Evolutionary conservation across 2,113 vertebrate genomes (phyloP).

Genomic region (Erpornis zantholeuca): DNA sequence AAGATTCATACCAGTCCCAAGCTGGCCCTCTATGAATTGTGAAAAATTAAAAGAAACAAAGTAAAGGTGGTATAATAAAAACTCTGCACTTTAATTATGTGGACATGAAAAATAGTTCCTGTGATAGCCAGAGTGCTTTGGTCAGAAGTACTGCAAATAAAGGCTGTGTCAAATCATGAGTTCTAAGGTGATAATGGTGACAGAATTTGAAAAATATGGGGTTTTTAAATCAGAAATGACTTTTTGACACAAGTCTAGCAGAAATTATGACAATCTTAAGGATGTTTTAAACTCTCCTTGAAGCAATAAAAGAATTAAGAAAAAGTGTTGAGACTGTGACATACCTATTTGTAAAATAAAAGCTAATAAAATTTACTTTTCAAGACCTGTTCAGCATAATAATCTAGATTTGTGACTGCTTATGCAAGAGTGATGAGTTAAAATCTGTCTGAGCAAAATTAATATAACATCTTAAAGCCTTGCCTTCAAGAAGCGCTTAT

Average conservation of each 20-base stretch:
- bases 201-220: not conserved
- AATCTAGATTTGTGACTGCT: not conserved
- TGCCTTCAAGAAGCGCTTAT: not conserved
- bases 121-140: not conserved
- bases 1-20: not conserved
- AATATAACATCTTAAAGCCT: not conserved
- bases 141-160: not conserved
- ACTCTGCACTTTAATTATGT: not conserved
- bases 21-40: not conserved
- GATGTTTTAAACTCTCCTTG: not conserved
- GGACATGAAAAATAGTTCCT: not conserved
- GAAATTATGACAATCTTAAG: not conserved
- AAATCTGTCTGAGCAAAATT: not conserved
- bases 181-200: not conserved
- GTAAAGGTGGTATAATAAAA: not conserved
- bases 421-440: not conserved
- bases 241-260: not conserved
- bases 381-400: not conserved
- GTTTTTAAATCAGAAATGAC: not conserved
- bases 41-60: not conserved
- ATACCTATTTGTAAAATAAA: not conserved
- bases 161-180: not conserved
- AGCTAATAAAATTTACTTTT: not conserved
- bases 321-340: not conserved
- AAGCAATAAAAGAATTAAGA: not conserved